Percentiles rank a stretch among this genome's conserved stretches.
phyloP scores from a whole-genome alignment of 2,113 vertebrate genomes.

The Peromyscus californicus region DNA sequence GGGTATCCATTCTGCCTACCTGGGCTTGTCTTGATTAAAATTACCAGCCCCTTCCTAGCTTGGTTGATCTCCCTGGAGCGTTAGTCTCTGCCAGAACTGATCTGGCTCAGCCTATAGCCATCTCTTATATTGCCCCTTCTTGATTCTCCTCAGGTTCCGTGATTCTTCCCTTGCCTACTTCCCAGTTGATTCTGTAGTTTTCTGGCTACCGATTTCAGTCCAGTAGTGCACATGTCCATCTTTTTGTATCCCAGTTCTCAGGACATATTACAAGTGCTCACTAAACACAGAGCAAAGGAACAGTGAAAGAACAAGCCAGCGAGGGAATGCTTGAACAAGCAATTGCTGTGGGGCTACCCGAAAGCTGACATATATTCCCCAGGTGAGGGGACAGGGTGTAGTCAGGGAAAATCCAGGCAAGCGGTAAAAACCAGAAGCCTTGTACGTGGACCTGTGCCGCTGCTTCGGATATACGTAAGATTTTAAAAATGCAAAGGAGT shows the following conservation, averaged over 20 bases:
- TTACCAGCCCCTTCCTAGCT: neutral
- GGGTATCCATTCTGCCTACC: neutral
- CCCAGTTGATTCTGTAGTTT: neutral
- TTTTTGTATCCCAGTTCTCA: neutral
- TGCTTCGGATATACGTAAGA: constrained; percentile 24
- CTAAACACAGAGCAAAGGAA: neutral
- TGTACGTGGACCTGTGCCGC: no score
- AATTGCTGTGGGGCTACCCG: neutral
- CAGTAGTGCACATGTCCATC: neutral
- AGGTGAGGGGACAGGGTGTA: neutral
- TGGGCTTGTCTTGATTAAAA: neutral
- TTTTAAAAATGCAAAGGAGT: neutral
- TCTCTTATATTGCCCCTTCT: neutral
- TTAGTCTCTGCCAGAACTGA: neutral
- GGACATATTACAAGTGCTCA: neutral
- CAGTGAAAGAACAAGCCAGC: neutral
- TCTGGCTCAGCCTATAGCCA: neutral
- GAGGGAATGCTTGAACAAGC: neutral
- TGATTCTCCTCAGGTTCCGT: neutral
- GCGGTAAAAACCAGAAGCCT: neutral
- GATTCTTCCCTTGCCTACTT: neutral
- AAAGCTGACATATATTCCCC: neutral
- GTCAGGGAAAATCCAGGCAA: neutral
- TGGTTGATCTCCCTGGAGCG: neutral
- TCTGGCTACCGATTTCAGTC: neutral